Base-by-base conservation (phyloP, 2,113 vertebrate species). In the Daubentonia madagascariensis region DNA sequence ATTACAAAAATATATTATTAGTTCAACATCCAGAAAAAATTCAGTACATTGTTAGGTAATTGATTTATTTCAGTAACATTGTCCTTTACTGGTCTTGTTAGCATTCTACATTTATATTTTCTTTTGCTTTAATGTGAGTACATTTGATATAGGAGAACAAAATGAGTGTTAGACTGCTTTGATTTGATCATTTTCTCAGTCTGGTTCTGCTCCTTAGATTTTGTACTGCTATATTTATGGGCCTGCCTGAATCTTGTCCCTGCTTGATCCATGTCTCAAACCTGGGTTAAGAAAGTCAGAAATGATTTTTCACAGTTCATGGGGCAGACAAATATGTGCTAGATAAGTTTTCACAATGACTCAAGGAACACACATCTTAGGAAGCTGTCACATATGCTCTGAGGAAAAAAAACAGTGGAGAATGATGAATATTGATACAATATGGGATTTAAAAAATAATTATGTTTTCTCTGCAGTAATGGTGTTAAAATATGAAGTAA, bases 291-390 rank as follows among this genome's bases (percentile, higher is more conserved):
- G 96, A 93, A 96, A 79, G 90, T 95, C 75, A 97, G 78, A 97
- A 97, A 79, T 95, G 28, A 96, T 94, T 97, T 96, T 97, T 89
- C 85, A 97, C 61, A 94, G 92, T 97, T 97, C 70, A 83, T 5
- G 20, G 72, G 67, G 52, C 88, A 96, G 50, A 80, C 37, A 96
- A 91, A 97, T 95, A 94, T 8, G 25, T 94, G 48, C 10, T 20
- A 89, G 70, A 35, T 94, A 90, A 67, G 43, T 96, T 96, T 96
- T 95, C 57, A 76, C 59, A 95, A 79, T 52, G 88, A 95, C 5
- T 75, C 72, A 94, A 70, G 63, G 32, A 83, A 76, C 76, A 72
- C 8, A 48, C 32, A 79, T 92, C 48, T 85, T 91, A 91, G 35
- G 70, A 93, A 94, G 10, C 59, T 93, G 67, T 88, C 72, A 91